These are phyloP conservation scores for Pampusana beccarii DNA, from an alignment of 2,113 vertebrate genomes.

Conservation along the genomic window DNA sequence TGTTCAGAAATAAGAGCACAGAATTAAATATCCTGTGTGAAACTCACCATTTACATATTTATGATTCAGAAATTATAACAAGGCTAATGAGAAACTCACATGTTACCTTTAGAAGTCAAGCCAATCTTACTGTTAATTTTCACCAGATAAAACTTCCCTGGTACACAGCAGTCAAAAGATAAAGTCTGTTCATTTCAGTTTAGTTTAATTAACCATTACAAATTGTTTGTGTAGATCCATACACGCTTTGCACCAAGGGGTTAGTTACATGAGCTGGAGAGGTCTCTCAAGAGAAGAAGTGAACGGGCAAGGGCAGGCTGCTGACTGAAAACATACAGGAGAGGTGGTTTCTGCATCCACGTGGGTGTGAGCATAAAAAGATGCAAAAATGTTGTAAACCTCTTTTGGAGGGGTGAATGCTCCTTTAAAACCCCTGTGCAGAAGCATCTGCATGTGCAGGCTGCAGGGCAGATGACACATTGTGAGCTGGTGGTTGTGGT, in stretches of 20 bases:
- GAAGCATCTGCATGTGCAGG: neutral
- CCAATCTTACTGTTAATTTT: slow-evolving; percentile 79
- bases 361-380: neutral
- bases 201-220: slow-evolving; percentile 73
- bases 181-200: slow-evolving; percentile 69
- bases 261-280: slow-evolving; percentile 19
- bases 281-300: neutral
- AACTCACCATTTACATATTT: slow-evolving; percentile 90
- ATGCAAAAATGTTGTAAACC: neutral
- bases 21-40: slow-evolving; percentile 85
- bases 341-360: neutral
- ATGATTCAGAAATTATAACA: slow-evolving; percentile 88
- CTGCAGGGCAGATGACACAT: neutral
- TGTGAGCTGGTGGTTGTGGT: neutral
- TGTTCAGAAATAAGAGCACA: slow-evolving; percentile 88
- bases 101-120: slow-evolving; percentile 79
- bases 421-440: neutral
- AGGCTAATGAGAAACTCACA: slow-evolving; percentile 85
- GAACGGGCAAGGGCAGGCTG: neutral
- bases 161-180: slow-evolving; percentile 65
- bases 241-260: neutral
- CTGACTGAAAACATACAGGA: neutral
- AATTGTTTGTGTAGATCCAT: slow-evolving; percentile 46
- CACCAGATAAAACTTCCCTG: slow-evolving; percentile 63
- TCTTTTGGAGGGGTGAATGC: neutral